A percentile compares a stretch with the other conserved stretches of the same genome.
These are phyloP conservation scores for Turritopsis rubra DNA, from an alignment of 30 jellyfish, hydroid and myxozoan genomes.

Conservation along the genomic window DNA sequence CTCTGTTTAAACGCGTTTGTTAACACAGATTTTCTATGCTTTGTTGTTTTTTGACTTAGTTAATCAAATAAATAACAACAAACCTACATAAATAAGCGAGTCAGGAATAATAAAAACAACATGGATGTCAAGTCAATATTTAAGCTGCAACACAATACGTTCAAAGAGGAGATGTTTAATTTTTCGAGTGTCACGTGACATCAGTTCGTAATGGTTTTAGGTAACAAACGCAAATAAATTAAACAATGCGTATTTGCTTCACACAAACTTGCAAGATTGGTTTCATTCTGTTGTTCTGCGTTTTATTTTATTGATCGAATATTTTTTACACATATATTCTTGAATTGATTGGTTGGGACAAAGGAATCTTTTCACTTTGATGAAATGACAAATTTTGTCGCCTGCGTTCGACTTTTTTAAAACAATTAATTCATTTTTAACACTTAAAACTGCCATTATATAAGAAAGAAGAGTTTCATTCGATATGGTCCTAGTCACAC, in stretches of 20 bases:
- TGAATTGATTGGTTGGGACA: neutral
- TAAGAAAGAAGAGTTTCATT: neutral
- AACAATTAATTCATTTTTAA: neutral
- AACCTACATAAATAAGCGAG: neutral
- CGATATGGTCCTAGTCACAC: neutral
- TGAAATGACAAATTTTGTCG: neutral
- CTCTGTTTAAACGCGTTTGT: conserved; percentile 16
- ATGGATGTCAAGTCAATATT: neutral
- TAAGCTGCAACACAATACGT: neutral
- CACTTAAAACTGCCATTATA: neutral
- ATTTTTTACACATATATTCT: neutral
- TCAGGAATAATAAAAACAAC: neutral
- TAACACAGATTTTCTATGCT: conserved; percentile 11
- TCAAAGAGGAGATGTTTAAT: neutral
- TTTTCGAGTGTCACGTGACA: neutral
- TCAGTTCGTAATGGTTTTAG: neutral
- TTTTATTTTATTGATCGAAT: neutral
- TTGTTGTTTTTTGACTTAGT: conserved; percentile 12
- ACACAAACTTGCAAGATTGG: neutral
- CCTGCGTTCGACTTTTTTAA: neutral
- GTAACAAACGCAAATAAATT: neutral
- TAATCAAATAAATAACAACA: neutral
- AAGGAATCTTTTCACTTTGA: neutral
- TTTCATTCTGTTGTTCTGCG: neutral
- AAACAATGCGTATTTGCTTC: neutral